These are phyloP conservation scores for Beris morrisii DNA, from an alignment of 2,888 invertebrate species.

Conservation along the genomic window DNA sequence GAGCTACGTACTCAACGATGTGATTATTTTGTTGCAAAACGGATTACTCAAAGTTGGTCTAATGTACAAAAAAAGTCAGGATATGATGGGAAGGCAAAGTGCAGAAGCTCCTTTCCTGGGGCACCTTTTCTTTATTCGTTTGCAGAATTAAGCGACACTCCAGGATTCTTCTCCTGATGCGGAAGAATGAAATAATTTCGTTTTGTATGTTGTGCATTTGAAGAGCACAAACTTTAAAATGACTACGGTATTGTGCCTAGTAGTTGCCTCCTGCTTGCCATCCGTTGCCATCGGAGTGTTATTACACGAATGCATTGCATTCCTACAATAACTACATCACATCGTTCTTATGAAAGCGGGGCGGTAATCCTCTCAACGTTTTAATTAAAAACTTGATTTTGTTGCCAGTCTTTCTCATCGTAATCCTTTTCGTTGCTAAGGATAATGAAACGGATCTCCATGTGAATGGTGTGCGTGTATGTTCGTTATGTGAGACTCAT, in stretches of 20 bases:
- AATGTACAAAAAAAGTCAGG: no score
- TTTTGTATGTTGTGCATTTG: no score
- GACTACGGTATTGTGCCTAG: background rate
- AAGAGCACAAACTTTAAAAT: background rate
- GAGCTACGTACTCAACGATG: no score
- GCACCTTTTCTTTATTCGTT: no score
- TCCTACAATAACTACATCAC: background rate
- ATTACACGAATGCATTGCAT: conserved; percentile 1
- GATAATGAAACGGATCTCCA: background rate
- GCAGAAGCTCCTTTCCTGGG: no score
- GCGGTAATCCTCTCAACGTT: conserved; percentile 7
- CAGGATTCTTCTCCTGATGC: no score
- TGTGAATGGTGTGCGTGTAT: background rate
- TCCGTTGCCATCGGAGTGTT: conserved; percentile 2
- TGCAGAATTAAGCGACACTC: no score
- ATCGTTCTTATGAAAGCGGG: background rate
- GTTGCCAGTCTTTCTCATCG: conserved; percentile 7
- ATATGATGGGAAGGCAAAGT: no score
- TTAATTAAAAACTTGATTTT: conserved; percentile 21
- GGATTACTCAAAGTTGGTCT: no score
- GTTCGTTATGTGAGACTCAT: background rate
- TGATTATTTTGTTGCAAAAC: no score
- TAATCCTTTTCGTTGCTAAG: background rate
- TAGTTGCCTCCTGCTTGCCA: background rate
- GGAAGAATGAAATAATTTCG: no score